Conservation (phyloP, 2,797 vertebrate genomes). For the Siniperca undulata region DNA sequence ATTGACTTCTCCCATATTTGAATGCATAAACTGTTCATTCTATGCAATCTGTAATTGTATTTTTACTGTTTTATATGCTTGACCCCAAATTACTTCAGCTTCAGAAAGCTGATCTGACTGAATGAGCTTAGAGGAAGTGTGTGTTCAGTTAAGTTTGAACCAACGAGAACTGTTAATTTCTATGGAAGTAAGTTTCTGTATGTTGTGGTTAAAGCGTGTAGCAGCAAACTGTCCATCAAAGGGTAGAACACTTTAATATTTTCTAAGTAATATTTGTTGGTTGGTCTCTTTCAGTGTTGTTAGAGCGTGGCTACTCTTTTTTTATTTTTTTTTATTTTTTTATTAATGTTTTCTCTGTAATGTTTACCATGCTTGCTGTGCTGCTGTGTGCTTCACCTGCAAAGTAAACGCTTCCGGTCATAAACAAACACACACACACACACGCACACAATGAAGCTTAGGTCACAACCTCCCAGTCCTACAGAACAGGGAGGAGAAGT, state of each 20-base stretch:
- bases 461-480: neutral
- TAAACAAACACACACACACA: neutral
- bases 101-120: neutral
- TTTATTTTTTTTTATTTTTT: no score
- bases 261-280: neutral
- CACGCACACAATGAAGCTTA: neutral
- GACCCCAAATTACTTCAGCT: neutral
- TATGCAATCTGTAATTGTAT: neutral
- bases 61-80: neutral
- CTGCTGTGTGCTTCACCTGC: slow-evolving; percentile 1
- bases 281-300: neutral
- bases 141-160: slow-evolving; percentile 3
- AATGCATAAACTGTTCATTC: neutral
- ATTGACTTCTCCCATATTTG: neutral
- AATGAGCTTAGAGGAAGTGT: neutral
- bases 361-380: neutral
- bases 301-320: neutral
- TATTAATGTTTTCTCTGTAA: neutral
- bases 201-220: neutral
- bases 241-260: neutral
- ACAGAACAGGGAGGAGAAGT: neutral
- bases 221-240: neutral
- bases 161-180: slow-evolving; percentile 3
- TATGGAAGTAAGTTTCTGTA: neutral
- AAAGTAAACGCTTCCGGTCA: neutral